phyloP scores from a whole-genome alignment of 1,140 invertebrate species.

The Pseudomyrmex dendroicus region DNA sequence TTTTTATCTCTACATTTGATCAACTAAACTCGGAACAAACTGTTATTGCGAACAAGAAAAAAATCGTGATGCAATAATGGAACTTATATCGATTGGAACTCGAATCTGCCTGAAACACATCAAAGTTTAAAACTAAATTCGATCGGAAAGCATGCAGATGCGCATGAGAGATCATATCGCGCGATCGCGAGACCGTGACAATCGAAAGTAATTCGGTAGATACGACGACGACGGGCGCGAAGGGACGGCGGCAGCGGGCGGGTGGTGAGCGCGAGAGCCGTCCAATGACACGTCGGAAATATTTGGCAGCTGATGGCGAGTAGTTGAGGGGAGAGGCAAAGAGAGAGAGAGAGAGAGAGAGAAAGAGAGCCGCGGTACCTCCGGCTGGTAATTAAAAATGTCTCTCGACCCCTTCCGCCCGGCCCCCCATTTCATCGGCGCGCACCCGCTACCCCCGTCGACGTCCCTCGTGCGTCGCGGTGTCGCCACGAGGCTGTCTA shows the following conservation, averaged over 20 bases:
- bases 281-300: slow-evolving; percentile 78
- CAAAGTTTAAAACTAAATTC: neutral
- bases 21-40: neutral
- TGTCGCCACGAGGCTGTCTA: slow-evolving; percentile 73
- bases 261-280: slow-evolving; percentile 55
- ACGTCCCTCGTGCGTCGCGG: slow-evolving; percentile 59
- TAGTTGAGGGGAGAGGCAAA: slow-evolving; percentile 50
- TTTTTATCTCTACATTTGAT: neutral
- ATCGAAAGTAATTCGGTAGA: slow-evolving; percentile 66
- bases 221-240: slow-evolving; percentile 54
- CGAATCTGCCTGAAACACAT: neutral
- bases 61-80: neutral
- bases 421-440: slow-evolving; percentile 33
- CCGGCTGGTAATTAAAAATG: slow-evolving; percentile 82
- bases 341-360: slow-evolving; percentile 35
- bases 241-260: slow-evolving; percentile 28
- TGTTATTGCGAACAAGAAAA: neutral
- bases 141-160: neutral
- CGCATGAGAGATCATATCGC: slow-evolving; percentile 32
- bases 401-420: slow-evolving; percentile 75
- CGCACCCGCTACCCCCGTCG: slow-evolving; percentile 35
- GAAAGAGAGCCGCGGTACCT: slow-evolving; percentile 70
- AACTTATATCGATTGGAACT: no score
- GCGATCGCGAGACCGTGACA: slow-evolving; percentile 53
- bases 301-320: slow-evolving; percentile 80